Evolutionary conservation across 2,797 vertebrate genomes (phyloP).

Genomic region (Mus spretus): DNA sequence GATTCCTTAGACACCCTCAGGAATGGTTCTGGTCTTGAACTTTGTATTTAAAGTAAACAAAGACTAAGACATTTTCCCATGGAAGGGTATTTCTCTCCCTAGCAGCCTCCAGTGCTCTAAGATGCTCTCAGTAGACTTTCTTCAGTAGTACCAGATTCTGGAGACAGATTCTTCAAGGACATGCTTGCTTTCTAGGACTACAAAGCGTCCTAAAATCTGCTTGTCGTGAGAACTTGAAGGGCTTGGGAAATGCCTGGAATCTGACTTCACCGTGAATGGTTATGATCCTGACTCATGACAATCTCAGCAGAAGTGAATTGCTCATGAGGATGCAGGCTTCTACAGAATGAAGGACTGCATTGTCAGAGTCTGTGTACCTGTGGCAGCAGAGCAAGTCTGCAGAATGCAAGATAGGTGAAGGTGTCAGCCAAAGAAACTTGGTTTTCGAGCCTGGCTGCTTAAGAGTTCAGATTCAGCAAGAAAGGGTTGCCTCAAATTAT

Average conservation of each 20-base stretch:
- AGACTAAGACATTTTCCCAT: neutral
- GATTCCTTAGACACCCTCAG: neutral
- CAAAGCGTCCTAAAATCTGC: neutral
- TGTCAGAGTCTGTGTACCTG: neutral
- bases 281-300: neutral
- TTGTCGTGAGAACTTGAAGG: neutral
- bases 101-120: too few species aligned
- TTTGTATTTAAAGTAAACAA: neutral
- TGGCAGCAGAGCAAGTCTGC: neutral
- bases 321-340: neutral
- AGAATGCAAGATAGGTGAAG: neutral
- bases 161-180: constrained; percentile 33
- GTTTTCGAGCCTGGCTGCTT: neutral
- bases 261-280: neutral
- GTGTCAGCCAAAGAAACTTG: neutral
- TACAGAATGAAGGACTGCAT: neutral
- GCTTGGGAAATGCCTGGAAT: constrained; percentile 7
- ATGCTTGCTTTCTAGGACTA: constrained; percentile 30
- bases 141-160: neutral
- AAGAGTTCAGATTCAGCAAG: constrained; percentile 1
- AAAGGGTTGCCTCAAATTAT: neutral
- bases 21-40: neutral
- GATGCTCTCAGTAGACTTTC: neutral
- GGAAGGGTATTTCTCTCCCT: neutral
- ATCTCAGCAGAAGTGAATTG: neutral